phyloP scores from a whole-genome alignment of 1,140 invertebrate species.

The Trialeurodes vaporariorum region DNA sequence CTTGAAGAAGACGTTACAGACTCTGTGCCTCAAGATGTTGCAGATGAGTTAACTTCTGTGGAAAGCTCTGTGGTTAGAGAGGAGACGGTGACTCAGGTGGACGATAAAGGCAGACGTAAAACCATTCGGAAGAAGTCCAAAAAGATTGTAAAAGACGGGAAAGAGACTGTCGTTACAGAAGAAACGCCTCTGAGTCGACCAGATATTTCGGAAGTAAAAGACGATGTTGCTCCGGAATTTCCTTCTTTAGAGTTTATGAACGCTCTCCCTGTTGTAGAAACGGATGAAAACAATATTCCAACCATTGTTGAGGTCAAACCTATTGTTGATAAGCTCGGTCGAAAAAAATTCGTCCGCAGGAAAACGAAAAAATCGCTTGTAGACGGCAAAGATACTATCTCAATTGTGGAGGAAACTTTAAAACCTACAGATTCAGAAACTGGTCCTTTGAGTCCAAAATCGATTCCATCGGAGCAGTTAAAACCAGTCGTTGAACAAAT shows the following conservation, averaged over 20 bases:
- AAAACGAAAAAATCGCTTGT: not conserved
- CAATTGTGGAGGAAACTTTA: conserved; percentile 5
- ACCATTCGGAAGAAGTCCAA: not conserved
- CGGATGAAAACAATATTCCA: not conserved
- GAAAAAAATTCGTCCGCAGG: not conserved
- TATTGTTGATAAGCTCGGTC: not conserved
- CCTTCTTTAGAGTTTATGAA: not conserved
- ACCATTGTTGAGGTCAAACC: not conserved
- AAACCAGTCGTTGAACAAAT: not conserved
- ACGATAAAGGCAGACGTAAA: not conserved
- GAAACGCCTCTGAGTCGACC: not conserved
- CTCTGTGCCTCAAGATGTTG: not conserved
- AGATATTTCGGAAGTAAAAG: not conserved
- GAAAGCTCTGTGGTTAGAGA: not conserved
- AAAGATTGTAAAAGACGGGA: not conserved
- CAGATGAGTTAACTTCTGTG: not conserved
- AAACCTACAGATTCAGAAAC: not conserved
- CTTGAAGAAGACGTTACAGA: not conserved
- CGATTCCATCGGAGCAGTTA: not conserved
- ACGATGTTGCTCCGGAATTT: not conserved
- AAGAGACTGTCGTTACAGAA: conserved; percentile 6
- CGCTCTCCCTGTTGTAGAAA: not conserved
- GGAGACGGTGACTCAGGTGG: not conserved
- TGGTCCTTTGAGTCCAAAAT: not conserved
- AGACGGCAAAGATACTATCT: not conserved